Conservation (phyloP, 1,140 invertebrate species). For the Ips nitidus region DNA sequence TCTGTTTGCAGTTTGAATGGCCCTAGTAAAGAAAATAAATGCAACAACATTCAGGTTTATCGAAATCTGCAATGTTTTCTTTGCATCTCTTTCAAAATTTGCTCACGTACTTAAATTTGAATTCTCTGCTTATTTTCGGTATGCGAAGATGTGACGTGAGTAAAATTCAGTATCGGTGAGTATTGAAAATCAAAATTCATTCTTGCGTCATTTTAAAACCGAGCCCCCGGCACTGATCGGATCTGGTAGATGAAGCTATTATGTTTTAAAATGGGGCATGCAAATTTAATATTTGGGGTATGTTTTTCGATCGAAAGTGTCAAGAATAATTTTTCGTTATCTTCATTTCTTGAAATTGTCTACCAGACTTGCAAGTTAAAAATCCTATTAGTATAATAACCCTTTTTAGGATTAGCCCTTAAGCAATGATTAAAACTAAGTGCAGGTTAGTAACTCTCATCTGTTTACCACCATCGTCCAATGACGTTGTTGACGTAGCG, state of each 20-base stretch:
- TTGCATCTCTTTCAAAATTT: background rate
- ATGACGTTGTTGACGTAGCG: conserved; percentile 19
- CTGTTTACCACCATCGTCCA: too few species aligned
- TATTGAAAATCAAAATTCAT: conserved; percentile 52
- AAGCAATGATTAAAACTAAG: too few species aligned
- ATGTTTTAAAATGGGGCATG: conserved; percentile 19
- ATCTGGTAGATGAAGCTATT: conserved; percentile 17
- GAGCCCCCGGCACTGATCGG: conserved; percentile 9
- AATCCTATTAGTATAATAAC: too few species aligned
- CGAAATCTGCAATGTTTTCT: too few species aligned
- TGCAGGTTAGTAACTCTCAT: too few species aligned
- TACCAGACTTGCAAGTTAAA: too few species aligned
- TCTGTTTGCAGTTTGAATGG: too few species aligned
- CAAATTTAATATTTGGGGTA: conserved; percentile 17
- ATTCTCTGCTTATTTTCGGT: conserved; percentile 4
- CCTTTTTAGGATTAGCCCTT: too few species aligned
- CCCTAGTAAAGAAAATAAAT: too few species aligned
- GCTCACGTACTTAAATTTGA: conserved; percentile 23
- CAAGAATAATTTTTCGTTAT: background rate
- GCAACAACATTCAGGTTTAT: too few species aligned
- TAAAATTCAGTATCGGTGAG: conserved; percentile 35
- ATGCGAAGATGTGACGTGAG: conserved; percentile 38
- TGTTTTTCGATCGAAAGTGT: background rate
- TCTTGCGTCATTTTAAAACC: conserved; percentile 49
- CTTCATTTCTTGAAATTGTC: too few species aligned